Evolutionary conservation across 2,113 vertebrate genomes (phyloP).

Genomic region (Amphiprion ocellaris): DNA sequence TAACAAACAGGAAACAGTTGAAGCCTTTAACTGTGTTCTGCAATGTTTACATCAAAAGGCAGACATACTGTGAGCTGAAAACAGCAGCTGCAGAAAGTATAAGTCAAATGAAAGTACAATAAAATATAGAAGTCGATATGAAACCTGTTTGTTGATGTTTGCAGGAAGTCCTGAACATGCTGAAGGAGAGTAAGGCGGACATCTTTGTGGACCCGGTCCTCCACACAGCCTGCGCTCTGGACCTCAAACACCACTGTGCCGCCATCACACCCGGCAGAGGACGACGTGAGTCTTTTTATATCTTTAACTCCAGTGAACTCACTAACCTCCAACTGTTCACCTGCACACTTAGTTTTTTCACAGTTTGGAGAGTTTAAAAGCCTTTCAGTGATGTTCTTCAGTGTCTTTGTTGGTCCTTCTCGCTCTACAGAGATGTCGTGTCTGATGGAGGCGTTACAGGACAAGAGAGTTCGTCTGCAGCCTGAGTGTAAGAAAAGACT

Average conservation of each 20-base stretch:
- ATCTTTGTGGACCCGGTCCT: slow-evolving; percentile 98
- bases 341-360: no score
- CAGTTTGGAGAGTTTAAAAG: no score
- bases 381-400: no score
- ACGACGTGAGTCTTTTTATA: slow-evolving; percentile 88
- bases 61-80: no score
- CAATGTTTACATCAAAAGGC: no score
- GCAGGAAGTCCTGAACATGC: slow-evolving; percentile 97
- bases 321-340: no score
- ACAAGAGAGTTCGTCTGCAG: slow-evolving; percentile 96
- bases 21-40: no score
- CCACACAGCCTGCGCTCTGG: slow-evolving; percentile 96
- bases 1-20: no score
- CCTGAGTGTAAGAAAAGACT: slow-evolving; percentile 98
- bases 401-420: neutral
- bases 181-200: slow-evolving; percentile 99
- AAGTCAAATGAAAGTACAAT: no score
- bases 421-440: slow-evolving; percentile 94
- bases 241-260: slow-evolving; percentile 98
- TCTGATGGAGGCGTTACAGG: slow-evolving; percentile 96
- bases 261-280: slow-evolving; percentile 95
- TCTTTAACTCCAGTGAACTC: no score
- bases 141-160: neutral
- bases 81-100: no score
- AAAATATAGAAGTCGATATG: no score